Evolutionary conservation across 2,113 vertebrate species (phyloP).

Genomic region (Eclectus roratus): DNA sequence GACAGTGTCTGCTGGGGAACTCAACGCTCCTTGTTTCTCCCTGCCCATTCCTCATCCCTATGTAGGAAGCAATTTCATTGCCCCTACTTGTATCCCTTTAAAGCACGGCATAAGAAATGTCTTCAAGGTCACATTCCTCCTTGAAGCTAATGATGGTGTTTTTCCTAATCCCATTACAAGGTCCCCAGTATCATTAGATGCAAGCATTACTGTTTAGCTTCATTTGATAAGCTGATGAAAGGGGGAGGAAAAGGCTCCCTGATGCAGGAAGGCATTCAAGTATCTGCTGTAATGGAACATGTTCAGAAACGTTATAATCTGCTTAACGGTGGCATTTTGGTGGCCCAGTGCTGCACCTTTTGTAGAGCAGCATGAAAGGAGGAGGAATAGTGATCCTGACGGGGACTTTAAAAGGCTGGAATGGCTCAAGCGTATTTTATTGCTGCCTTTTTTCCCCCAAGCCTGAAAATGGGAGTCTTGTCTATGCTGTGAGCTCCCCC

Average conservation of each 20-base stretch:
- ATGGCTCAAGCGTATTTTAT: background rate
- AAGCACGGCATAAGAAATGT: slow-evolving; percentile 12
- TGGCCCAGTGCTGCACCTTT: slow-evolving; percentile 2
- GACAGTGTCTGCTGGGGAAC: background rate
- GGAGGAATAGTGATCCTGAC: background rate
- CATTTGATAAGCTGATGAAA: slow-evolving; percentile 70
- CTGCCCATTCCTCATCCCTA: background rate
- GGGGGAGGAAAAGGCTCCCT: slow-evolving; percentile 26
- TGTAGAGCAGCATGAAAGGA: background rate
- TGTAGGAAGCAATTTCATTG: background rate
- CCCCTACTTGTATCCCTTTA: background rate
- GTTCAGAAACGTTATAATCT: slow-evolving; percentile 29
- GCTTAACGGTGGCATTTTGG: slow-evolving; percentile 33
- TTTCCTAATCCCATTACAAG: slow-evolving; percentile 63
- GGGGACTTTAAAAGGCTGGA: background rate
- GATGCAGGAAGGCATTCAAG: slow-evolving; percentile 21
- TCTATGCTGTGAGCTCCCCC: slow-evolving; percentile 80
- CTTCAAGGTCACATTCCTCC: slow-evolving; percentile 57
- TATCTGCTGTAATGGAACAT: slow-evolving; percentile 4
- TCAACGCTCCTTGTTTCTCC: background rate
- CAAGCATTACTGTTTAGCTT: slow-evolving; percentile 46
- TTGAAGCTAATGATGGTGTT: slow-evolving; percentile 56
- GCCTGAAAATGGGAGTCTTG: slow-evolving; percentile 38
- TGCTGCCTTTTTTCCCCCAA: background rate
- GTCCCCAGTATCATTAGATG: slow-evolving; percentile 57